A percentile compares a stretch with the other conserved stretches of the same genome.
Evolutionary conservation across 2,888 invertebrate species (phyloP).

Genomic region (Clepsis dumicolana): DNA sequence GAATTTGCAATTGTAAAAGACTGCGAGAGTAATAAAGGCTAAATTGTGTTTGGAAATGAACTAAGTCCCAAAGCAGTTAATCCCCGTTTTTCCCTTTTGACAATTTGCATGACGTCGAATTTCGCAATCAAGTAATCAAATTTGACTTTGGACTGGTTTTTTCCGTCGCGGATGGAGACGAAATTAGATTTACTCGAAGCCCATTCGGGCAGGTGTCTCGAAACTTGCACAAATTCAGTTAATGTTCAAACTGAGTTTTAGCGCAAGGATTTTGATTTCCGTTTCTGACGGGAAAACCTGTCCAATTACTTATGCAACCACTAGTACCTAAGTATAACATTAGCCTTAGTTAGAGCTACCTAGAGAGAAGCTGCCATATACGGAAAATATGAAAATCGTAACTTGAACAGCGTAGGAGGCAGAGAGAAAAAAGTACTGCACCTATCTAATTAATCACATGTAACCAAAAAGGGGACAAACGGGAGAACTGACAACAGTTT

Average conservation of each 20-base stretch:
- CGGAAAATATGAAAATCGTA: neutral
- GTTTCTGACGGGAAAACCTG: slow-evolving; percentile 1
- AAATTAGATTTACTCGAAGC: slow-evolving; percentile 55
- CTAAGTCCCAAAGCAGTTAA: slow-evolving; percentile 40
- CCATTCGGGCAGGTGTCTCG: slow-evolving; percentile 47
- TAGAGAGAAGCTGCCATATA: neutral
- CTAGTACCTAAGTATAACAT: too few relatives aligned
- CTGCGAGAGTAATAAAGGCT: slow-evolving; percentile 22
- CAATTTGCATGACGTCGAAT: slow-evolving; percentile 48
- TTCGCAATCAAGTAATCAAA: slow-evolving; percentile 69
- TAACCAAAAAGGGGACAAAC: neutral
- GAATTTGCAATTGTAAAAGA: slow-evolving; percentile 20
- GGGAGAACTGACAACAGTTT: slow-evolving; percentile 1
- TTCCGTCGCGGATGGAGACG: slow-evolving; percentile 47
- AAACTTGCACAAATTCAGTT: slow-evolving; percentile 27
- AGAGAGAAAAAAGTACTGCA: neutral
- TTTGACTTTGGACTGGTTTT: slow-evolving; percentile 53
- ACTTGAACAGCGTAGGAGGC: neutral
- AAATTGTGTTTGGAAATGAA: slow-evolving; percentile 43
- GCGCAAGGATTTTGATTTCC: slow-evolving; percentile 4
- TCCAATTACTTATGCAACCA: slow-evolving; percentile 9
- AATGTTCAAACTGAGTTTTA: slow-evolving; percentile 15
- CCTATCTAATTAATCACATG: neutral
- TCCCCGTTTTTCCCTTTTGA: slow-evolving; percentile 42
- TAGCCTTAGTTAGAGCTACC: neutral